These are phyloP conservation scores for Natrix natrix DNA, from an alignment of 2,797 vertebrate genomes.

Conservation along the genomic window DNA sequence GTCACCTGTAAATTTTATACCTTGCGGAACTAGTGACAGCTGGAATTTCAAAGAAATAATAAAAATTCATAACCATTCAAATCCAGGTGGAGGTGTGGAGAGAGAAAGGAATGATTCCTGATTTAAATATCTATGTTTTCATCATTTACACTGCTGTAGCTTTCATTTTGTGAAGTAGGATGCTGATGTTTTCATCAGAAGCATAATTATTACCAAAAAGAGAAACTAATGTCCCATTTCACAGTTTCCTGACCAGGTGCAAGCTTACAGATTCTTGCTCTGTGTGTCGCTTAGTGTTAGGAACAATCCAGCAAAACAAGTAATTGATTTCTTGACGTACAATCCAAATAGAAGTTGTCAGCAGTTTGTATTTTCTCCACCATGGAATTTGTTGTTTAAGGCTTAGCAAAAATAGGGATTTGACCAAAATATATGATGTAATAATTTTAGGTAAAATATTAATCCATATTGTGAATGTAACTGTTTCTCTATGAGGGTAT, in stretches of 20 bases:
- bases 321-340: constrained; percentile 75
- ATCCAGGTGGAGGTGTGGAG: constrained; percentile 55
- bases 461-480: not conserved
- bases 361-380: constrained; percentile 61
- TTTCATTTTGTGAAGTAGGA: constrained; percentile 72
- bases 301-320: constrained; percentile 74
- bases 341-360: constrained; percentile 68
- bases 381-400: not conserved
- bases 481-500: not conserved
- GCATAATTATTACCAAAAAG: constrained; percentile 75
- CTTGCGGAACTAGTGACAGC: constrained; percentile 71
- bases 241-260: constrained; percentile 80
- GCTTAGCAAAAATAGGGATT: not conserved
- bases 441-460: not conserved
- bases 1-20: constrained; percentile 65
- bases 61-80: constrained; percentile 73
- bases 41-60: constrained; percentile 64
- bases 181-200: constrained; percentile 75
- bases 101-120: constrained; percentile 61
- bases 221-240: constrained; percentile 69
- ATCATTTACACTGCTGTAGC: constrained; percentile 69
- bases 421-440: not conserved
- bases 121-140: constrained; percentile 81
- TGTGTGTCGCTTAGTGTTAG: constrained; percentile 69
- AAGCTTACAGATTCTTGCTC: constrained; percentile 62